phyloP scores from a whole-genome alignment of 2,797 vertebrate species.

The Gorsachius magnificus region DNA sequence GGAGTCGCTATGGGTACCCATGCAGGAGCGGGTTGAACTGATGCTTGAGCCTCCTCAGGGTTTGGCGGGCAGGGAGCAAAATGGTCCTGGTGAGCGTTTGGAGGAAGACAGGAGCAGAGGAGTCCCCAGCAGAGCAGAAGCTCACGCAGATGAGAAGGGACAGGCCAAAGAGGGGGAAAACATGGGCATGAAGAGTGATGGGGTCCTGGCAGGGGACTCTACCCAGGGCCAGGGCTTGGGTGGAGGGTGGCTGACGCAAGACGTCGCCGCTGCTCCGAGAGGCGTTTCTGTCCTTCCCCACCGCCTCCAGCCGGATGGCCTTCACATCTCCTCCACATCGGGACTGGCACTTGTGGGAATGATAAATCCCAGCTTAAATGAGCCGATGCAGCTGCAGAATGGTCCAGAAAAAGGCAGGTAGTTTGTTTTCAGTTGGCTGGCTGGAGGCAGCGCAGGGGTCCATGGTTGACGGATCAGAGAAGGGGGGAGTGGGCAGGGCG shows the following conservation, averaged over 20 bases:
- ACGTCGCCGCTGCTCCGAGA: rapidly evolving
- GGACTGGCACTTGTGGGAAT: neutral
- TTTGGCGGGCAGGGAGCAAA: neutral
- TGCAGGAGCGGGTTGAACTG: neutral
- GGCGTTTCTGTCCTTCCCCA: neutral
- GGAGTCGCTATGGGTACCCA: rapidly evolving
- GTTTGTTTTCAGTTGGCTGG: neutral
- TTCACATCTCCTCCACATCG: neutral
- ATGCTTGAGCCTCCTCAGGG: neutral
- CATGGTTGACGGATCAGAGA: neutral
- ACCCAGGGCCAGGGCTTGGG: neutral
- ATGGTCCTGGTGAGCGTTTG: neutral
- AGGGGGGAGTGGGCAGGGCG: neutral
- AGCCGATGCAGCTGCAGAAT: neutral
- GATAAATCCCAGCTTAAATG: neutral
- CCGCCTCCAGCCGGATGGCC: neutral
- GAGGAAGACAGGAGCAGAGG: neutral
- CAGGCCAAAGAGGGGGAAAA: neutral
- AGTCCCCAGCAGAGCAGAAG: neutral
- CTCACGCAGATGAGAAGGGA: neutral
- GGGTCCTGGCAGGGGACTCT: neutral
- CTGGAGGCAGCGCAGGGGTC: neutral
- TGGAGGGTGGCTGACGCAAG: neutral
- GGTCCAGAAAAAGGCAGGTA: neutral
- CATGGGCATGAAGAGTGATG: rapidly evolving